Base-by-base conservation (phyloP, 2,113 vertebrate genomes). In the Lamprotornis superbus region DNA sequence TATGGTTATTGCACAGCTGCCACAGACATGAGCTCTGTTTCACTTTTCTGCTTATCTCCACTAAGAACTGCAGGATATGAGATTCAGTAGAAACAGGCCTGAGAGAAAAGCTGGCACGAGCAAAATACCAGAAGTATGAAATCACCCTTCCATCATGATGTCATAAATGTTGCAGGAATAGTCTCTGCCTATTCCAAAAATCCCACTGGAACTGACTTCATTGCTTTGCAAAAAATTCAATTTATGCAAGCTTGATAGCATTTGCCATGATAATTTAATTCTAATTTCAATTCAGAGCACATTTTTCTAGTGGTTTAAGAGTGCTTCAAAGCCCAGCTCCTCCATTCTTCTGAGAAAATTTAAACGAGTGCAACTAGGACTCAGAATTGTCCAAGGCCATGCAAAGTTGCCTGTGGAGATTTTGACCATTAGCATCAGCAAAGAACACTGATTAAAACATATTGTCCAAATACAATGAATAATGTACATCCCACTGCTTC, bases 101-200 rank as follows among this genome's bases (percentile, higher is more conserved):
- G 50, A 92, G 27, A 95, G 57, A 76, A 96, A 81, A 31, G 44
- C 63, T 67, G 61, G 28, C 55, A 74, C 42, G 42, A 93, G 73
- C 19, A 87, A 93, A 95, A 87, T 11, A 83, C 24, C 59, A 77
- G 57, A 96, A 91, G 83, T 67, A 85, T 39, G 30, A 93, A 95
- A 93, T 91, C 83, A 80, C n/a, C 37, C 33, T 77, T 95, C 85
- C 67, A 60, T 83, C 83, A 78, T 64, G 49, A 53, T 63, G 40
- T 11, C 64, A 77, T 30, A 53, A 23, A n/a, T 21, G 35, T 53
- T 55, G 33, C 31, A 56, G 44, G 60, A 5, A 12, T 42, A 13
- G 69, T 53, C 37, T 49, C 42, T 70, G 35, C 19, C 68, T 57
- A 4, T 23, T 59, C 55, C 53, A 7, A 73, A 96, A 95, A 87